Base-by-base conservation (phyloP, 2,113 vertebrate genomes). In the Onychostoma macrolepis region DNA sequence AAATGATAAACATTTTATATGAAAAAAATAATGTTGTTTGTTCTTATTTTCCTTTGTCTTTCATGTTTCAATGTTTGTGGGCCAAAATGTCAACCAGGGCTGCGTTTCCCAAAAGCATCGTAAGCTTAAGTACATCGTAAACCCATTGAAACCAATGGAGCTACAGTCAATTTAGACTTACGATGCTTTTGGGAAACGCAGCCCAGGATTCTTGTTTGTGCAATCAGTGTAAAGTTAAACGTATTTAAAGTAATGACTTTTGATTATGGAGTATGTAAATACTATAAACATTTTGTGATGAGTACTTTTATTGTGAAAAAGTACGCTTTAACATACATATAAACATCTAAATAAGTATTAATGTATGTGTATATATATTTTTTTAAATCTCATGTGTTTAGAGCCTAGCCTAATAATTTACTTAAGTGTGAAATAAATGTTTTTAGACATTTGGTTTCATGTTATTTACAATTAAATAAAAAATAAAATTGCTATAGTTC, bases 1-100 rank as follows among this genome's bases (percentile, higher is more conserved):
- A 96, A 95, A 90, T 95, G 96, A 97, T 97, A 97, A 94, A 94
- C 94, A 94, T 98, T 96, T 98, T 96, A 92, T 90, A 92, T 69
- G 86, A 90, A 89, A 92, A 90, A 89, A 72, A 33, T 33, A 12
- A 19, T 2, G 10, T 65, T 56, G 28, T 72, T 56, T 26, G 19
- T 8, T 28, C n/a, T 50, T 50, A 13, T 28, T 41, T 80, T 17
- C 21, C 6, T 11, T 1, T 8, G 8, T 78, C n/a, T 78, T 78
- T 38, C 13, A 3, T 33, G 5, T 67, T 30, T 67, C 0, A 67
- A 0, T 67, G 6, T 67, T 28, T 67, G 24, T 63, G 11, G 7
- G 6, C 7, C 21, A 58, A 9, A 24, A 24, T 21, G 24, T 3
- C 45, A 21, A 21, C 50, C 17, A 21, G 50, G 6, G 17, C 17